Evolutionary conservation across 2,888 invertebrate species (phyloP).

Genomic region (Ethmia dodecea): DNA sequence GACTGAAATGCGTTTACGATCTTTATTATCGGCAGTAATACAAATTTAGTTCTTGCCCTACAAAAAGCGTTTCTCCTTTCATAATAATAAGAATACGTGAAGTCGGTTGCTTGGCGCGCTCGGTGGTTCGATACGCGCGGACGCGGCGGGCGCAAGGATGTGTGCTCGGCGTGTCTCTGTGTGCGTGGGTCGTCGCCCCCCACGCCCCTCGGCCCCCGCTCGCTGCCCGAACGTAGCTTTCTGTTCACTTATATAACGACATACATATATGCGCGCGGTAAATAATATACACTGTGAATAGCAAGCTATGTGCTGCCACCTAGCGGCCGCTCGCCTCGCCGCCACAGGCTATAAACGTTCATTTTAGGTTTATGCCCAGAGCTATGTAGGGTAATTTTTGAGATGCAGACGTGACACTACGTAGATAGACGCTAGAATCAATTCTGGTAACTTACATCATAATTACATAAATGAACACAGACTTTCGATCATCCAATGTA

Average conservation of each 20-base stretch:
- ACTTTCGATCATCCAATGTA: too few species aligned
- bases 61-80: conserved; percentile 78
- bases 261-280: conserved; percentile 65
- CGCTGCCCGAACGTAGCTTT: conserved; percentile 62
- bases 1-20: conserved; percentile 72
- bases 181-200: conserved; percentile 32
- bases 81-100: conserved; percentile 80
- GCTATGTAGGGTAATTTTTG: too few species aligned
- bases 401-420: too few species aligned
- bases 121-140: conserved; percentile 67
- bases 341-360: conserved; percentile 39
- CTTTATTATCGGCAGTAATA: conserved; percentile 73
- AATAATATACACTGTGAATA: conserved; percentile 73
- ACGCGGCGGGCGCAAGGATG: conserved; percentile 41
- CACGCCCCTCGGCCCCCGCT: conserved; percentile 24
- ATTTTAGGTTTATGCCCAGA: too few species aligned
- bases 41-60: conserved; percentile 78
- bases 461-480: too few species aligned
- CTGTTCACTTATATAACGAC: conserved; percentile 76
- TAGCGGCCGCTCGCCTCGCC: conserved; percentile 56
- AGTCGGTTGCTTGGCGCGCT: conserved; percentile 70
- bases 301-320: conserved; percentile 74
- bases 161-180: conserved; percentile 30
- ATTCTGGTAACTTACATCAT: too few species aligned
- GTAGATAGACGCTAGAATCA: too few species aligned